A percentile compares a stretch with the other conserved stretches of the same genome.
Conservation (phyloP, 2,113 vertebrate species). For the Clupea harengus region DNA sequence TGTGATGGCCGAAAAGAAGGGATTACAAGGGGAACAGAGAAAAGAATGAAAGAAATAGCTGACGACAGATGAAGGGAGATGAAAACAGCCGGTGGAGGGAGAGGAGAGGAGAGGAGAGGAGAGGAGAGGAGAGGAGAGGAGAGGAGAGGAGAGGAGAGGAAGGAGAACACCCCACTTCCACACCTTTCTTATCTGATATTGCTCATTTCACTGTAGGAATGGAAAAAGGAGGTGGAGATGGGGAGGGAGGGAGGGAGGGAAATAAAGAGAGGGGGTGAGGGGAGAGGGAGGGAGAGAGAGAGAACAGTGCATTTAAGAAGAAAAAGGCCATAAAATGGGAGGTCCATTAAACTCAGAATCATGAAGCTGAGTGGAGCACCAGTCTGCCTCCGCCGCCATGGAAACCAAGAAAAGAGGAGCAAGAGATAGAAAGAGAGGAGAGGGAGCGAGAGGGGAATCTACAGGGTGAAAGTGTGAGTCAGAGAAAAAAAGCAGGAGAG, state of each 20-base stretch:
- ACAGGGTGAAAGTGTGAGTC: neutral
- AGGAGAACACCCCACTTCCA: neutral
- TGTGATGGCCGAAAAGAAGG: neutral
- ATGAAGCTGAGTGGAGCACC: neutral
- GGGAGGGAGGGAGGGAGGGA: neutral
- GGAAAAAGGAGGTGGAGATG: neutral
- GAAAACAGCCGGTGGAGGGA: neutral
- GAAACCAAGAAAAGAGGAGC: neutral
- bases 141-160: neutral
- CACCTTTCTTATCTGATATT: neutral
- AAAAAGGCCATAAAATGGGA: neutral
- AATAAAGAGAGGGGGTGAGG: constrained; percentile 13
- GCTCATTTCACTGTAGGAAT: constrained; percentile 11
- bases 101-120: neutral
- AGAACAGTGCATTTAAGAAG: neutral
- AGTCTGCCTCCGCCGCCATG: neutral
- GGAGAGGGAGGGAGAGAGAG: constrained; percentile 13
- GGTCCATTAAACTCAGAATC: constrained; percentile 10
- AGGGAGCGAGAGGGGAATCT: neutral
- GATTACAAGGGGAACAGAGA: neutral
- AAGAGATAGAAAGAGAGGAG: constrained; percentile 16
- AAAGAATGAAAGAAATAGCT: neutral
- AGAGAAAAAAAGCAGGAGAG: neutral
- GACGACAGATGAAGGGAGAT: neutral
- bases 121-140: neutral